Percentiles rank a stretch among this genome's conserved stretches.
These are phyloP conservation scores for Drosophila emarginata DNA, from an alignment of 2,888 invertebrate genomes.

Conservation along the genomic window DNA sequence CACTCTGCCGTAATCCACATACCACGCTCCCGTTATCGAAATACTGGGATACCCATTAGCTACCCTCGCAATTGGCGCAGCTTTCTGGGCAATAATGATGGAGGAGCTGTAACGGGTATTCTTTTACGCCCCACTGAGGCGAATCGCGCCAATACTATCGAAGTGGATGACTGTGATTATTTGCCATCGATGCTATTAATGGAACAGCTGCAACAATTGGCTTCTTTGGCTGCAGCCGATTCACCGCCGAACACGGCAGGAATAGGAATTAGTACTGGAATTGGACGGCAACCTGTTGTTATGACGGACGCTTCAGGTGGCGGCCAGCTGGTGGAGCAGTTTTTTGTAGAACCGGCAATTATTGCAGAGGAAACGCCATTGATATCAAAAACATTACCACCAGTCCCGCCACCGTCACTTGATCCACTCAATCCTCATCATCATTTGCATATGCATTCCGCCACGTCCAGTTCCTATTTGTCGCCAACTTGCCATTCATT, in stretches of 20 bases:
- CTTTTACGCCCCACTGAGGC: slow-evolving; percentile 67
- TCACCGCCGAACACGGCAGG: slow-evolving; percentile 70
- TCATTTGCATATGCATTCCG: slow-evolving; percentile 78
- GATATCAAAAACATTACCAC: not conserved
- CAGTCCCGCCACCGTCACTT: slow-evolving; percentile 31
- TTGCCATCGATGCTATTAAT: slow-evolving; percentile 70
- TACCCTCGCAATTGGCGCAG: slow-evolving; percentile 81
- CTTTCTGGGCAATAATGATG: slow-evolving; percentile 40
- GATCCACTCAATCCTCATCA: slow-evolving; percentile 49
- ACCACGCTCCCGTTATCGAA: not conserved
- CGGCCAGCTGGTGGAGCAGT: slow-evolving; percentile 74
- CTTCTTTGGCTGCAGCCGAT: slow-evolving; percentile 78
- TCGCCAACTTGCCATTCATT: slow-evolving; percentile 72
- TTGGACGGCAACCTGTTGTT: slow-evolving; percentile 71
- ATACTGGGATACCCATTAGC: slow-evolving; percentile 67
- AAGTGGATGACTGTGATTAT: slow-evolving; percentile 81
- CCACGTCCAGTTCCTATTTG: slow-evolving; percentile 58
- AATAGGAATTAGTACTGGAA: slow-evolving; percentile 53
- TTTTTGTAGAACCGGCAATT: slow-evolving; percentile 72
- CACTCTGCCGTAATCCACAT: not conserved
- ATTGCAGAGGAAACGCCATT: slow-evolving; percentile 58
- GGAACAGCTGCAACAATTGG: slow-evolving; percentile 78
- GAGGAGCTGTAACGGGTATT: slow-evolving; percentile 60
- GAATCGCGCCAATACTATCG: slow-evolving; percentile 81
- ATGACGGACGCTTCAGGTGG: slow-evolving; percentile 74